Conservation (phyloP, 1,140 invertebrate species). For the Drosophila carrolli region DNA sequence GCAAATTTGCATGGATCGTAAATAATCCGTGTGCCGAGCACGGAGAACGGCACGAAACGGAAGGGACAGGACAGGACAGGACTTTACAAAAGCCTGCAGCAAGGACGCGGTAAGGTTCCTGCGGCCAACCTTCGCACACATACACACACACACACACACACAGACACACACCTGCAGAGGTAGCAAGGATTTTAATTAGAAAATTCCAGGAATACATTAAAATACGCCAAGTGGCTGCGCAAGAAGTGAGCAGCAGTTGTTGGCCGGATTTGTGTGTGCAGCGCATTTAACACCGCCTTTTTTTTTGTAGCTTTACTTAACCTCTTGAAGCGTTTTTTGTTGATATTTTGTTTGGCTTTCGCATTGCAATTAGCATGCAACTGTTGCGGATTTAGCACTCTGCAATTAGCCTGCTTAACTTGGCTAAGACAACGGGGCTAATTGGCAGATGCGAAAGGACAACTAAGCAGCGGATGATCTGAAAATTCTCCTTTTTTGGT, state of each 20-base stretch:
- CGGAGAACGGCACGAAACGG: not conserved
- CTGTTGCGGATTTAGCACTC: slow-evolving; percentile 54
- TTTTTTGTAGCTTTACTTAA: slow-evolving; percentile 8
- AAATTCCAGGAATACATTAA: slow-evolving; percentile 78
- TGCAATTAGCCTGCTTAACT: slow-evolving; percentile 74
- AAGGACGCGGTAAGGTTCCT: slow-evolving; percentile 53
- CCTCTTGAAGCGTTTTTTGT: slow-evolving; percentile 34
- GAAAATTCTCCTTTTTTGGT: slow-evolving; percentile 1
- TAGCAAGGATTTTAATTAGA: slow-evolving; percentile 80
- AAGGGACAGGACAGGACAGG: slow-evolving; percentile 2
- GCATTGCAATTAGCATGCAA: slow-evolving; percentile 74
- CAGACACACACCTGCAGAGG: slow-evolving; percentile 30
- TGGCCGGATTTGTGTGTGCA: slow-evolving; percentile 63
- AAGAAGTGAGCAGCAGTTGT: slow-evolving; percentile 27
- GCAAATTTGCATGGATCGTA: slow-evolving; percentile 83
- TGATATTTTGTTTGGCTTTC: slow-evolving; percentile 73
- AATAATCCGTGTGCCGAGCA: slow-evolving; percentile 70
- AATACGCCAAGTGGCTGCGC: slow-evolving; percentile 61
- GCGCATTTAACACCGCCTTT: slow-evolving; percentile 60
- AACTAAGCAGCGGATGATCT: slow-evolving; percentile 10
- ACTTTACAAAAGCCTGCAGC: slow-evolving; percentile 40
- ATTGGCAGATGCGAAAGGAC: slow-evolving; percentile 42
- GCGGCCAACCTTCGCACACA: slow-evolving; percentile 14
- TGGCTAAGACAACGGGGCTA: slow-evolving; percentile 63
- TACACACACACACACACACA: slow-evolving; percentile 25